Evolutionary conservation across 30 jellyfish, hydroid and myxozoan genomes (phyloP), one percentile per base, ranked within the genome.

Genomic region (Catostylus mosaicus): DNA sequence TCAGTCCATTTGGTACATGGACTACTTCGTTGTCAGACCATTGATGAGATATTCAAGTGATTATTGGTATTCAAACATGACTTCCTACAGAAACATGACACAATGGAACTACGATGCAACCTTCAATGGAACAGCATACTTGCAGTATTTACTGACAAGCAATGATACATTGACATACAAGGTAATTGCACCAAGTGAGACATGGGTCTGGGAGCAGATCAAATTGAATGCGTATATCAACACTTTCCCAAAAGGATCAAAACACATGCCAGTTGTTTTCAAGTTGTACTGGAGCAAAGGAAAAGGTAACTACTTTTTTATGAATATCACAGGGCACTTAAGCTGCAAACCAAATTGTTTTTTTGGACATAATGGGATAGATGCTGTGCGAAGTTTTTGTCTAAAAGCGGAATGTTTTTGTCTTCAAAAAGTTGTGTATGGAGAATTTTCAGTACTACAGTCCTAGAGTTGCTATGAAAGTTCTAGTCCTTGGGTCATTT

Each of bases 191-290:
- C 90, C 90, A 45, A 79, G 66, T 47, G 83, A 67, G 29, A 61
- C 86, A 43, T 83, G 65, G 66, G 94, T 64, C 5, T 67, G 75
- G 82, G 79, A 83, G 32, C 43, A 83, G 30, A 27, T 83, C 61
- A 83, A 62, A 38, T 29, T 83, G 69, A 72, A 60, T 47, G 70
- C 66, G 9, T 64, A 12, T 29, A 73, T 70, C 67, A 72, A 65
- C 70, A 70, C 87, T 2, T 83, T 83, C 62, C 83, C 87, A 23
- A 83, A 46, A 16, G 94, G 94, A 16, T 83, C 94, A 1, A 62
- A 65, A 22, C 47, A 9, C 22, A 62, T 61, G 50, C 94, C 84
- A n/a, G 32, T 83, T 37, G 82, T 38, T 23, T 52, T 29, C 19
- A 71, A 83, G 45, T 16, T 83, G 67, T 24, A 24, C 38, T 67